Evolutionary conservation across 1,140 invertebrate genomes (phyloP), one percentile per base, ranked within the genome.

Genomic region (Drosophila sulfurigaster): DNA sequence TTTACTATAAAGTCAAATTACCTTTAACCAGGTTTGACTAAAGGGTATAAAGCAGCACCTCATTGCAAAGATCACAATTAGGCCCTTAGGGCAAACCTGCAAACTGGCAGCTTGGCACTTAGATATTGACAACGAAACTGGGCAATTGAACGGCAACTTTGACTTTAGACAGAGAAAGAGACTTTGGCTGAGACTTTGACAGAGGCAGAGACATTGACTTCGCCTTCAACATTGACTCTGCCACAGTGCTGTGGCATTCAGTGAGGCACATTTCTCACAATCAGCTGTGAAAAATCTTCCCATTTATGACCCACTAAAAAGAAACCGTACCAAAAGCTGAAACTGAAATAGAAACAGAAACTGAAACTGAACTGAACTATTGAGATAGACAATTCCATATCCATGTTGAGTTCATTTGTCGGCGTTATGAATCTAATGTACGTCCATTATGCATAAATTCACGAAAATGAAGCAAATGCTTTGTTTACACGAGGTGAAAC

Each of bases 391-490:
- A 5, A 3, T 10, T 62, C 45, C 46, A 41, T 41, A 20, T 46
- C 57, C 38, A 69, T 63, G 70, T 72, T 52, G 82, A 75, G 49
- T 67, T 73, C 70, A 67, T 67, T 73, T 69, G 66, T 62, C 57
- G 68, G 59, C 74, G 81, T 91, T 91, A 91, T 91, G 88, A 83
- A 87, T 91, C 83, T 91, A 91, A 91, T 91, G 87, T 79, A 79
- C 52, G 30, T 69, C 67, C 81, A 91, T 91, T 91, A 91, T 91
- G 87, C 88, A 91, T 87, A 91, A 91, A 91, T 91, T 91, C 88
- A 91, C 82, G 75, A 25, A 66, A 70, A 78, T 83, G 48, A 83
- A 79, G 67, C 81, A 62, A 83, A 80, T 79, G 81, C 85, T 85
- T 89, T 89, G 85, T 88, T 81, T 75, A 41, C 67, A 52, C 16